Base-by-base conservation (phyloP, 2,797 vertebrate genomes). In the Tangara arthus region DNA sequence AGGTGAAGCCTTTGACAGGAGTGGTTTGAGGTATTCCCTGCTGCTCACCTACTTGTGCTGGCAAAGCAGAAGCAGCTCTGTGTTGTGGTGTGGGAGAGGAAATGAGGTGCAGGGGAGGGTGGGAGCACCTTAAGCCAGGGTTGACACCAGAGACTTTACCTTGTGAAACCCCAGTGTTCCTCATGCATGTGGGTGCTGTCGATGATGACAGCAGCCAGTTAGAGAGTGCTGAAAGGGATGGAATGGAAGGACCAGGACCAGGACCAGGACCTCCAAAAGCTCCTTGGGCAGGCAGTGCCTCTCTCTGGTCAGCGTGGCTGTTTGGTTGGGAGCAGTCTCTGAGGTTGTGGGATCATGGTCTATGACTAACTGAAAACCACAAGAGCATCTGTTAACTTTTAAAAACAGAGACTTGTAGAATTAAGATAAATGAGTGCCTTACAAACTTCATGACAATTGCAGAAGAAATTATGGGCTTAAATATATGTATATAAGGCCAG, bases 151-250 rank as follows among this genome's bases (percentile, higher is more conserved):
- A 71, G 61, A 13, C 27, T 56, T 91, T 19, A 49, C 44, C 41
- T 70, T 3, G 2, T 0, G 0, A 82, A 82, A 70, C 41, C 49
- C 4, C 34, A 7, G 34, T 1, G 12, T 42, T 95, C 46, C 28
- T 87, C 15, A 0, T 12, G 37, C 9, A 19, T 0, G 0, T 39
- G 2, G 9, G 27, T 55, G 68, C 47, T 32, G 27, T 20, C 50
- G 21, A 9, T 24, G 55, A 12, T 93, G 55, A 16, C 55, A 75
- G 79, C 42, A 65, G 27, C 42, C 34, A 11, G 42, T 42, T 20
- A 42, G 15, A 0, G 1, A 22, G 44, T 2, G 20, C 44, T 64
- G 68, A 53, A 50, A 41, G 44, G 20, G 21, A 11, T 44, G 0
- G 0, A 50, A 30, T 32, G 13, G 22, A 82, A 35, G 21, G 32